Base-by-base conservation (phyloP, 2,797 vertebrate genomes). In the Catamblyrhynchus diadema region DNA sequence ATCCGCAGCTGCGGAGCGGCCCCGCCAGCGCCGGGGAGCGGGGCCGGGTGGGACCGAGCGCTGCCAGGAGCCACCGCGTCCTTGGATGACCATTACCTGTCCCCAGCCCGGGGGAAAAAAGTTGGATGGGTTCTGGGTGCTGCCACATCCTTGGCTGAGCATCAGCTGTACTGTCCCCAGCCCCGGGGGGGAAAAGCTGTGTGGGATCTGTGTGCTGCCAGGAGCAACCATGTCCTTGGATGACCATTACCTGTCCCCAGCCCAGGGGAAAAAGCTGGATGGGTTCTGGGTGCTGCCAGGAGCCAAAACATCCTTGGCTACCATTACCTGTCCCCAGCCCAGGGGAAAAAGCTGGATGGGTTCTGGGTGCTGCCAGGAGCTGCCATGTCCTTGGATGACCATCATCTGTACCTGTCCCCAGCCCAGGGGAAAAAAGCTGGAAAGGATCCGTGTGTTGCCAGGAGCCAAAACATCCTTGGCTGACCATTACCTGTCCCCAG, bases 361-460 rank as follows among this genome's bases (percentile, higher is more conserved):
- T 41, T 22, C 33, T 25, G 20, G 0, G 33, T 2, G 37, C 72
- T 78, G 53, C 73, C 6, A 0, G 0, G 33, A 2, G 37, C 72
- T 78, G 53, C 73, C 6, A 0, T 0, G 2, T 32, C 91, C 71
- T 45, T 2, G 3, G 22, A 25, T 77, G 67, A 8, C 7, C 30
- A 6, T 6, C 45, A 33, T 37, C 69, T 66, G 37, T 19, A 33
- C 48, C 69, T 62, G 37, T 17, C 75, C 85, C 33, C 85, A 53
- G 51, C 12, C 18, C 8, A 1, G 18, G 50, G 28, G 13, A 8
- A 6, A 19, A 30, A 30, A 51, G 32, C 62, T 25, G 57, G 42
- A 2, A 1, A n/a, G 23, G 20, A 13, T 20, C 41, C 19, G 18
- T 0, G 47, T 2, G 39, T 53, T 72, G 54, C 81, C 6, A 0